Conservation (phyloP, 1,140 invertebrate genomes). For the Hestina assimilis region DNA sequence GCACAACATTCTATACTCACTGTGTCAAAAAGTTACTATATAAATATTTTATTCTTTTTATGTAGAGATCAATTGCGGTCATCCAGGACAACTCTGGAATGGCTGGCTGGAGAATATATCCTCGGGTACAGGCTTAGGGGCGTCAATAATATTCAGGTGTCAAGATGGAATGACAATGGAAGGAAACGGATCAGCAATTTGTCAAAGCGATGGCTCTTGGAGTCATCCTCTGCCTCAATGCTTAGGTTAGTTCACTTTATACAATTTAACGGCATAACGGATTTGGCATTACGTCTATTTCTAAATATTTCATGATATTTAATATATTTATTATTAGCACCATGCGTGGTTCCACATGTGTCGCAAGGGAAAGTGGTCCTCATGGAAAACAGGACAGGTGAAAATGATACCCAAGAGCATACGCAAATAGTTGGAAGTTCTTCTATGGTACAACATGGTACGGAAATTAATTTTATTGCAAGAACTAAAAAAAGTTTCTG, state of each 20-base stretch:
- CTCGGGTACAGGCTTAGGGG: slow-evolving; percentile 91
- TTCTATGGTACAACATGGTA: slow-evolving; percentile 88
- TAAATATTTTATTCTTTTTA: background rate
- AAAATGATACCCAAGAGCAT: slow-evolving; percentile 78
- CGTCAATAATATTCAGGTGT: slow-evolving; percentile 96
- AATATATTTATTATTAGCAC: slow-evolving; percentile 80
- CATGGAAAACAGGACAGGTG: slow-evolving; percentile 71
- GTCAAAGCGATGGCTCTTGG: slow-evolving; percentile 95
- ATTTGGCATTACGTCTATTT: no score
- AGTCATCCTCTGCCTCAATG: slow-evolving; percentile 94
- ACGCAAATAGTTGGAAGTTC: slow-evolving; percentile 77
- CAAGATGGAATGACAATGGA: slow-evolving; percentile 95
- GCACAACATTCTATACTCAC: no score
- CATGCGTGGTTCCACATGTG: slow-evolving; percentile 94
- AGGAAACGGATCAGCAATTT: slow-evolving; percentile 93
- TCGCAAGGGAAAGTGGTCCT: slow-evolving; percentile 87
- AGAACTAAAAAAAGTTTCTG: background rate
- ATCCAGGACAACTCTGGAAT: slow-evolving; percentile 93
- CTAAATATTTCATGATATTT: background rate
- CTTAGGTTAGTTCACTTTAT: slow-evolving; percentile 63
- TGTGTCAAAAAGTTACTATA: no score
- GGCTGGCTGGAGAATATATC: slow-evolving; percentile 97
- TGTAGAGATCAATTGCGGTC: slow-evolving; percentile 95
- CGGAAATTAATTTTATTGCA: background rate
- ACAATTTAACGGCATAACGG: no score